Evolutionary conservation across 2,797 vertebrate genomes (phyloP), one percentile per base, ranked within the genome.

Genomic region (Propithecus perrieri): DNA sequence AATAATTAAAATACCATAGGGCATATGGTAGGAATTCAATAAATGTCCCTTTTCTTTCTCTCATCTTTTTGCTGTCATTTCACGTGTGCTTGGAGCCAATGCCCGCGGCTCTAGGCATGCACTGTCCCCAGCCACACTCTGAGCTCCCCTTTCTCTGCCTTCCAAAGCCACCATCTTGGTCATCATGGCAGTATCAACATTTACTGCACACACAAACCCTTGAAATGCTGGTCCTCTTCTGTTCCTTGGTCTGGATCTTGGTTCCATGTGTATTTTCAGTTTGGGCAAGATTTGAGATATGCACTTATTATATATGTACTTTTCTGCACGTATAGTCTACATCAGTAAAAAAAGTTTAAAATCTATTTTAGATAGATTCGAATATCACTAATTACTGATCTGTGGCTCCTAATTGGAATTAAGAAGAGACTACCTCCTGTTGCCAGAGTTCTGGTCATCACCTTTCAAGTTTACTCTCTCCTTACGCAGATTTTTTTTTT

Each of bases 51-150:
- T 48, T 75, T 79, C 79, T 46, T 38, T 71, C 24, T 69, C 33
- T 74, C 10, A 7, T 35, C 26, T 38, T 65, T 57, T 46, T 30
- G 26, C 7, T 50, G 35, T 55, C 35, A 30, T 3, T 11, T 46
- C 61, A 6, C 6, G 0, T 67, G 75, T 72, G 41, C 72, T 65
- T 6, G 41, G 65, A 59, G 22, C 65, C 6, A 0, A 0, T 0
- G 5, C n/a, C 30, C 5, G 20, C 26, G 41, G 41, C 87, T 17
- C 0, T 5, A 8, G 48, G 15, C 38, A 10, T 4, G 3, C 18
- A 28, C 43, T 4, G 12, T 22, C 65, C 75, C 59, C n/a, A 0
- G n/a, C 30, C 1, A 0, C 55, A 28, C 24, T 30, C 93, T 4
- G 22, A 33, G 35, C 18, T 22, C 22, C 22, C 28, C 18, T 26